Percentiles rank a stretch among this genome's conserved stretches.
These are phyloP conservation scores for Eumeta japonica DNA, from an alignment of 1,140 invertebrate genomes.

Conservation along the genomic window DNA sequence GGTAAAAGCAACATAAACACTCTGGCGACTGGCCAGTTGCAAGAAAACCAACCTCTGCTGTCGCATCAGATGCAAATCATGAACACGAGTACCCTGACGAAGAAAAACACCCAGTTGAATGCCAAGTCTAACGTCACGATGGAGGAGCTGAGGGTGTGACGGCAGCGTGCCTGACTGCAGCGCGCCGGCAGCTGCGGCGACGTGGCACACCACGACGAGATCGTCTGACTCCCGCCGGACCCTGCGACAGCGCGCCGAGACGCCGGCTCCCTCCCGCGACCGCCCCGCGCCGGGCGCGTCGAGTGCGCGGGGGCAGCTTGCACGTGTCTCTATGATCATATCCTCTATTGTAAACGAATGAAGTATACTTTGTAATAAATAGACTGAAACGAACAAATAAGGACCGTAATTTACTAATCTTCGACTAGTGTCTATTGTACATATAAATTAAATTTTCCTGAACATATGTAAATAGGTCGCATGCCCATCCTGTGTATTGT, in stretches of 20 bases:
- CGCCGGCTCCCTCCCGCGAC: too few relatives aligned
- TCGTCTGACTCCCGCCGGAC: slow-evolving; percentile 56
- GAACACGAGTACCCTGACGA: slow-evolving; percentile 65
- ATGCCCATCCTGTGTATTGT: too few relatives aligned
- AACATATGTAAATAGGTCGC: too few relatives aligned
- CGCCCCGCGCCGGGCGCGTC: slow-evolving; percentile 51
- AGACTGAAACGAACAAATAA: background rate
- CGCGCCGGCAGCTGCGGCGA: slow-evolving; percentile 56
- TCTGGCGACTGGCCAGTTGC: slow-evolving; percentile 60
- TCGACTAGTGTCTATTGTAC: slow-evolving; percentile 8
- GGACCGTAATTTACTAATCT: slow-evolving; percentile 1
- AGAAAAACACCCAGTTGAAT: slow-evolving; percentile 65
- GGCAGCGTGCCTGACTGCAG: slow-evolving; percentile 60
- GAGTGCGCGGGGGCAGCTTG: background rate
- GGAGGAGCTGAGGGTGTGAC: slow-evolving; percentile 81
- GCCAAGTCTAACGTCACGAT: slow-evolving; percentile 66
- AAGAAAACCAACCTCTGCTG: slow-evolving; percentile 63
- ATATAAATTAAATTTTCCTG: slow-evolving; percentile 17
- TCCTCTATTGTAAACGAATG: background rate
- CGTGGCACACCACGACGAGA: slow-evolving; percentile 52
- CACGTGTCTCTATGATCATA: background rate
- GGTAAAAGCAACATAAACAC: slow-evolving; percentile 64
- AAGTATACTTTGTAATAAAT: slow-evolving; percentile 9
- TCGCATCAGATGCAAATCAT: slow-evolving; percentile 68
- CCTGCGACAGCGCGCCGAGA: slow-evolving; percentile 15